Percentiles rank a stretch among this genome's conserved stretches.
phyloP scores from a whole-genome alignment of 23 tunicate species.

The Trididemnum miniatum region DNA sequence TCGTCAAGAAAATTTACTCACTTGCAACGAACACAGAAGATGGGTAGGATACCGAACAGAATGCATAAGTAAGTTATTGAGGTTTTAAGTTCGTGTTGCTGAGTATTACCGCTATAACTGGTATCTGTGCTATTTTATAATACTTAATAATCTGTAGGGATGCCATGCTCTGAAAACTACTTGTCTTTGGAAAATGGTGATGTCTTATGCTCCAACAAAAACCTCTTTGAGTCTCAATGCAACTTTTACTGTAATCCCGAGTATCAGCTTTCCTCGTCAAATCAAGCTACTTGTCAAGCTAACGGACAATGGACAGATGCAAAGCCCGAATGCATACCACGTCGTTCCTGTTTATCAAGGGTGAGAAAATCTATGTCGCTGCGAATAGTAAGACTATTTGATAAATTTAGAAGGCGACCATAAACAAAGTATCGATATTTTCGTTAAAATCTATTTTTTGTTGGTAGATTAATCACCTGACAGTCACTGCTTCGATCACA shows the following conservation, averaged over 20 bases:
- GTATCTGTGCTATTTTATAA: too few relatives aligned
- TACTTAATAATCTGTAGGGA: too few relatives aligned
- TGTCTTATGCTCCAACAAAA: slow-evolving; percentile 44
- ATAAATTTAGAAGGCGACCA: too few relatives aligned
- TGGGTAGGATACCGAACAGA: not conserved
- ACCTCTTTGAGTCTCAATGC: slow-evolving; percentile 58
- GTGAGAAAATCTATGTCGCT: too few relatives aligned
- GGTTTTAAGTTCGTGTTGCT: too few relatives aligned
- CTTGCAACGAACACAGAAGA: not conserved
- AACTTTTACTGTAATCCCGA: slow-evolving; percentile 47
- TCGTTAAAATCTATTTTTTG: too few relatives aligned
- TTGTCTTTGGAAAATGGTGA: slow-evolving; percentile 38
- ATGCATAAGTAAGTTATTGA: slow-evolving; percentile 1
- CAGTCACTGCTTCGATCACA: too few relatives aligned
- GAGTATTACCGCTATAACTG: too few relatives aligned
- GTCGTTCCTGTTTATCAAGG: slow-evolving; percentile 46
- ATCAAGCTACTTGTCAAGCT: slow-evolving; percentile 31
- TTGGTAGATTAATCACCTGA: too few relatives aligned
- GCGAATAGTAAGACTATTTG: too few relatives aligned
- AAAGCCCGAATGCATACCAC: slow-evolving; percentile 28
- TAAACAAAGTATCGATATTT: too few relatives aligned
- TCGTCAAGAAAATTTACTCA: not conserved
- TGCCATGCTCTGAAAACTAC: not conserved
- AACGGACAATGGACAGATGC: slow-evolving; percentile 40
- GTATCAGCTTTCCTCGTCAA: slow-evolving; percentile 18